These are phyloP conservation scores for Neomorphus geoffroyi DNA, from an alignment of 2,797 vertebrate species.

Conservation along the genomic window DNA sequence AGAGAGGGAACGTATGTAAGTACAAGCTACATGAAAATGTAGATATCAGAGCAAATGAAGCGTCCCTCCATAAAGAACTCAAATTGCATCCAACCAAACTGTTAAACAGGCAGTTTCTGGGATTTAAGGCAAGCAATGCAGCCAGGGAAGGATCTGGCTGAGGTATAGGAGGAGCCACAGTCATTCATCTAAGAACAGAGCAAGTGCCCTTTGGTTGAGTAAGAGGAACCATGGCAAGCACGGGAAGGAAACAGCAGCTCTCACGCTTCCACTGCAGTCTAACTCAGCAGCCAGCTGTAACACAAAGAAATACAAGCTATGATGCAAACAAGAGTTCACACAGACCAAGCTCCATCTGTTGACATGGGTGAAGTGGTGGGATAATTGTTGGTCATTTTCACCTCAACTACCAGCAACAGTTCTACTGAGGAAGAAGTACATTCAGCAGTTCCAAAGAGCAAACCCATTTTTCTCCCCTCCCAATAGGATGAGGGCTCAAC, in stretches of 20 bases:
- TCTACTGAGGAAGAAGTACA: neutral
- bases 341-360: neutral
- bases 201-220: neutral
- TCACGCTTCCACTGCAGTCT: accelerated
- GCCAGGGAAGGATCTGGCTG: neutral
- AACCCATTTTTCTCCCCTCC: neutral
- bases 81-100: neutral
- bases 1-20: neutral
- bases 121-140: neutral
- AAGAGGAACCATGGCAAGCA: accelerated
- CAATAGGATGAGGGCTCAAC: neutral
- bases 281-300: neutral
- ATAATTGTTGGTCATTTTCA: neutral
- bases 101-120: neutral
- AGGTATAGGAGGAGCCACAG: neutral
- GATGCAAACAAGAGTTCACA: neutral
- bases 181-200: neutral
- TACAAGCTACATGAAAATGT: neutral
- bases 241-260: neutral
- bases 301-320: neutral
- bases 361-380: neutral
- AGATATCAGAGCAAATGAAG: neutral
- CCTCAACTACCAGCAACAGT: neutral
- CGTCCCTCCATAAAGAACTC: neutral
- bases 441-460: neutral